Conservation (phyloP, 2,113 vertebrate species). For the Podocnemis expansa region DNA sequence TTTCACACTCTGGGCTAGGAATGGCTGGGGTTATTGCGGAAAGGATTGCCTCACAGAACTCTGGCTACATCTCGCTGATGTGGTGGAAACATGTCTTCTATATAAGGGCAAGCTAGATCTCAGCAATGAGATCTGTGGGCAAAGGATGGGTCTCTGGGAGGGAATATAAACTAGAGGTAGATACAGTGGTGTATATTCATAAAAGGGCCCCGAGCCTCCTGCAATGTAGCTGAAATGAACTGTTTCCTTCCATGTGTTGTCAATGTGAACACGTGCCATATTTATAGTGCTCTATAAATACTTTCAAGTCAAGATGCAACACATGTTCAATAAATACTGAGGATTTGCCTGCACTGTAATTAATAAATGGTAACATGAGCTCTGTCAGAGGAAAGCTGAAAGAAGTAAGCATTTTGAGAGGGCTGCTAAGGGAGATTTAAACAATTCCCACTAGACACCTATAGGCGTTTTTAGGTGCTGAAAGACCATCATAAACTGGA, state of each 20-base stretch:
- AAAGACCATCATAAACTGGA: neutral
- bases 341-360: neutral
- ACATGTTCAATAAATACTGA: neutral
- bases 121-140: neutral
- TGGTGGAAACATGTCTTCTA: fast-evolving
- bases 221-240: neutral
- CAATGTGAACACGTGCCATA: neutral
- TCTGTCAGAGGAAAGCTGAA: neutral
- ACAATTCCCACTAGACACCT: neutral
- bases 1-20: too few species aligned
- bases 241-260: neutral
- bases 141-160: neutral
- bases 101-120: neutral
- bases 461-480: neutral
- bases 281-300: neutral
- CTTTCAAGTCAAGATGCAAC: too few species aligned
- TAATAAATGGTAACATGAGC: neutral
- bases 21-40: fast-evolving
- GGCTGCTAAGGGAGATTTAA: neutral
- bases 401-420: neutral
- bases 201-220: neutral
- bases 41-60: too few species aligned
- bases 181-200: neutral
- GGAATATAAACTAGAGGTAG: neutral
- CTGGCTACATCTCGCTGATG: neutral